Percentiles rank a stretch among this genome's conserved stretches.
These are phyloP conservation scores for Dysdera silvatica DNA, from an alignment of 1,140 invertebrate species.

Conservation along the genomic window DNA sequence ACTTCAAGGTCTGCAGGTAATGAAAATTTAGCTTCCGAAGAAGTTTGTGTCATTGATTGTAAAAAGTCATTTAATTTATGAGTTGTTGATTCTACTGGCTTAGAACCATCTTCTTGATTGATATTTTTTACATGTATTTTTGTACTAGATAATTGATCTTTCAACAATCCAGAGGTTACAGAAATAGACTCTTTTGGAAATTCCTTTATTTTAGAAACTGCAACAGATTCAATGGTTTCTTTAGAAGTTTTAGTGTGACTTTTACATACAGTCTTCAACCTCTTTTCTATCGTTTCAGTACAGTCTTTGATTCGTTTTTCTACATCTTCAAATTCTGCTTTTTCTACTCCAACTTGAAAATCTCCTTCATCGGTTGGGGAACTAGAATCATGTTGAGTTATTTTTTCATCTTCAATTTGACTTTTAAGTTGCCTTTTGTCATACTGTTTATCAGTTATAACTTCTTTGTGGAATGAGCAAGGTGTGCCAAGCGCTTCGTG, in stretches of 20 bases:
- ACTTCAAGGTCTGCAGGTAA: slow-evolving; percentile 6
- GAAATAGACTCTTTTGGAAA: slow-evolving; percentile 3
- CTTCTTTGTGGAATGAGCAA: slow-evolving; percentile 23
- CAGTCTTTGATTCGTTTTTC: slow-evolving; percentile 6
- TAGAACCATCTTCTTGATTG: no score
- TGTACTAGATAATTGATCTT: slow-evolving; percentile 17
- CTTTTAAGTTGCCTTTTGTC: neutral
- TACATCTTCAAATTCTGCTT: slow-evolving; percentile 22
- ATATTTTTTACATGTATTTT: slow-evolving; percentile 15
- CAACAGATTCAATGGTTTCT: slow-evolving; percentile 15
- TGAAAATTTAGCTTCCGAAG: neutral
- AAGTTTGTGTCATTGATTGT: slow-evolving; percentile 9
- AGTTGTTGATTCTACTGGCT: neutral
- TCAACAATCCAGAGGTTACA: slow-evolving; percentile 18
- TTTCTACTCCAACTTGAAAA: no score
- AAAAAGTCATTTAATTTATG: slow-evolving; percentile 13
- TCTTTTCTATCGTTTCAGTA: slow-evolving; percentile 5
- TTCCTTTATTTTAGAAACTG: slow-evolving; percentile 11
- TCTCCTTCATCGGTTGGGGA: no score
- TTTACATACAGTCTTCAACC: slow-evolving; percentile 3
- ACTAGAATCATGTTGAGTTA: neutral
- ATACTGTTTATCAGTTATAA: no score
- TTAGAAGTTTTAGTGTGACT: neutral
- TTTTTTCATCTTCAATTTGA: slow-evolving; percentile 4
- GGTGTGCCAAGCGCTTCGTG: slow-evolving; percentile 20